Conservation (phyloP, 2,113 vertebrate species). For the Melanostigma gelatinosum region DNA sequence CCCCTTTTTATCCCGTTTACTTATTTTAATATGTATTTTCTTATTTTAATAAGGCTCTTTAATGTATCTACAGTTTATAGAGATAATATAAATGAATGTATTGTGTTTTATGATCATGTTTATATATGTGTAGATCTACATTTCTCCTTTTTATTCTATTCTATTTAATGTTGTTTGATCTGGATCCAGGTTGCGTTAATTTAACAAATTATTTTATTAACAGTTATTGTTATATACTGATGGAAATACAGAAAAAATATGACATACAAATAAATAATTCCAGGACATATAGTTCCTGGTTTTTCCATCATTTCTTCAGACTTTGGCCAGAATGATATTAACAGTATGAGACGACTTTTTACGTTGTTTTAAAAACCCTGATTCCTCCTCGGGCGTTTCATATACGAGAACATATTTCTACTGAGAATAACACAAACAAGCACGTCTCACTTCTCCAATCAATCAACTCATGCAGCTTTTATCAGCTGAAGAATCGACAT, state of each 20-base stretch:
- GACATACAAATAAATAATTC: no score
- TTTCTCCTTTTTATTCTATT: no score
- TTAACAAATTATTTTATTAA: background rate
- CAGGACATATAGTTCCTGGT: no score
- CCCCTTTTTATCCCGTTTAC: background rate
- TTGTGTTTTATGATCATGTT: background rate
- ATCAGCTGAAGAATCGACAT: background rate
- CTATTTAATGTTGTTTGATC: no score
- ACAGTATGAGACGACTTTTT: no score
- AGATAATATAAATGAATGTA: background rate
- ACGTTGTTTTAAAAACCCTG: background rate
- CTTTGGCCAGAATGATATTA: background rate
- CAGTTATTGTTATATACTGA: background rate
- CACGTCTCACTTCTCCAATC: constrained; percentile 15
- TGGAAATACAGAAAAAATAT: no score
- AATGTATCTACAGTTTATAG: background rate
- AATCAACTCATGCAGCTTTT: constrained; percentile 13
- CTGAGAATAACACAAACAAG: background rate
- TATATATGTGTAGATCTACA: no score
- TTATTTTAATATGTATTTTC: background rate
- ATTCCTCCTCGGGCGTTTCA: background rate
- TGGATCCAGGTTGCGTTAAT: background rate
- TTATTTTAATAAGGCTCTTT: background rate
- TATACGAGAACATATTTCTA: background rate
- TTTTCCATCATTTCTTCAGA: background rate